Base-by-base conservation (phyloP, 2,113 vertebrate species). In the Pseudonaja textilis region DNA sequence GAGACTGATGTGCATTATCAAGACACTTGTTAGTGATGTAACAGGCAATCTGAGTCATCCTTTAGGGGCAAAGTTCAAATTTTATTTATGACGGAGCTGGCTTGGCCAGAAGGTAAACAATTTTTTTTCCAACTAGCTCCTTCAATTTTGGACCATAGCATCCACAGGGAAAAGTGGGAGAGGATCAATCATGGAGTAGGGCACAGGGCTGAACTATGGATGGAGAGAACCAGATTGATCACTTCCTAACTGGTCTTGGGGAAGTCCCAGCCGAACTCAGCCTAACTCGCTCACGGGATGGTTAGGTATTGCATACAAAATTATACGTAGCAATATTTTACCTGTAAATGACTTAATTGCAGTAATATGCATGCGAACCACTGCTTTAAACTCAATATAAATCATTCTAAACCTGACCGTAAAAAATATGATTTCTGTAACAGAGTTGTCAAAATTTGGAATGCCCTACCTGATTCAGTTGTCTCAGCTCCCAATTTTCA, bases 101-200 rank as follows among this genome's bases (percentile, higher is more conserved):
- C 90, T 57, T 91, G 50, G 26, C 25, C 3, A 12, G 25, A 59
- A 34, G 8, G 9, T 0, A 0, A 29, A 20, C 61, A 55, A 5
- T 47, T 5, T 54, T 50, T 26, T 16, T 69, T 16, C 69, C 34
- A 81, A 81, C 5, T 42, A 20, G 74, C 6, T 81, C 74, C 34
- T 81, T 81, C 74, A 22, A 3, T 20, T 39, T 81, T 9, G 74
- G 74, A 42, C 74, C 39, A 3, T 1, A 39, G 74, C 18, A 39
- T 20, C 74, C 74, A 81, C 74, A 22, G 34, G 18, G 34, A 39
- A 22, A 81, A 81, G 34, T 81, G 74, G 74, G 39, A 81, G 34
- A 8, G 16, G 39, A 18, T 81, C 69, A 74, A 5, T 39, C 69
- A 8, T 39, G 16, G 16, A 81, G 69, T 18, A 69, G 20, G 42